Conservation (phyloP, 2,113 vertebrate genomes). For the Leuciscus idus region DNA sequence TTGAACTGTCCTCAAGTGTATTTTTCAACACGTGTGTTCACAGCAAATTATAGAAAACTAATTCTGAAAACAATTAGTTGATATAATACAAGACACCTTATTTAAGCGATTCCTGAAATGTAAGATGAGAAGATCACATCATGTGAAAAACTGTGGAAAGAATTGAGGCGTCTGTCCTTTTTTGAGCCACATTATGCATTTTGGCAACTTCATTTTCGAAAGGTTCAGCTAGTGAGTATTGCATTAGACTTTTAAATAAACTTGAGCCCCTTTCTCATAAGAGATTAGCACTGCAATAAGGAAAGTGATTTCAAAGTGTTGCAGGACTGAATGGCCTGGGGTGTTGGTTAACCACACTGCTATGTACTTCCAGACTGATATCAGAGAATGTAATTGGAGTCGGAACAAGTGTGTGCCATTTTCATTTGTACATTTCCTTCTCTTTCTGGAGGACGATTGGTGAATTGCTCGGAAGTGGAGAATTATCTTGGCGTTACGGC, state of each 20-base stretch:
- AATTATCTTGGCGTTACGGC: conserved; percentile 47
- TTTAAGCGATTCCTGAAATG: not conserved
- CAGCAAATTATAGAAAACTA: not conserved
- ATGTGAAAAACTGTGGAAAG: not conserved
- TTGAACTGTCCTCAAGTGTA: not conserved
- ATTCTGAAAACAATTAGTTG: not conserved
- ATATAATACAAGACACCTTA: not conserved
- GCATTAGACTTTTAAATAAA: conserved; percentile 74
- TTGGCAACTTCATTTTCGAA: conserved; percentile 64
- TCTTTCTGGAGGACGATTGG: conserved; percentile 59
- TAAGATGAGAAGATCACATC: not conserved
- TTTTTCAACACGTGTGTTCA: not conserved
- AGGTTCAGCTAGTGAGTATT: conserved; percentile 69
- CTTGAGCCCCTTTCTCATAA: conserved; percentile 65
- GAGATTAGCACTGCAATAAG: conserved; percentile 70
- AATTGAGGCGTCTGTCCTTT: not conserved
- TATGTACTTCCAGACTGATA: conserved; percentile 74
- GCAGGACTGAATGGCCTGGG: conserved; percentile 71
- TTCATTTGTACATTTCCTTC: conserved; percentile 69
- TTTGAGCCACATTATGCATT: conserved; percentile 15
- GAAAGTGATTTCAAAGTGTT: conserved; percentile 70
- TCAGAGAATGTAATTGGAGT: conserved; percentile 77
- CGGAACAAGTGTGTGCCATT: conserved; percentile 70
- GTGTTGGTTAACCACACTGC: conserved; percentile 72
- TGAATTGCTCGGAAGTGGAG: conserved; percentile 50